Evolutionary conservation across 2,888 invertebrate species (phyloP).

Genomic region (Tinea semifulvella): DNA sequence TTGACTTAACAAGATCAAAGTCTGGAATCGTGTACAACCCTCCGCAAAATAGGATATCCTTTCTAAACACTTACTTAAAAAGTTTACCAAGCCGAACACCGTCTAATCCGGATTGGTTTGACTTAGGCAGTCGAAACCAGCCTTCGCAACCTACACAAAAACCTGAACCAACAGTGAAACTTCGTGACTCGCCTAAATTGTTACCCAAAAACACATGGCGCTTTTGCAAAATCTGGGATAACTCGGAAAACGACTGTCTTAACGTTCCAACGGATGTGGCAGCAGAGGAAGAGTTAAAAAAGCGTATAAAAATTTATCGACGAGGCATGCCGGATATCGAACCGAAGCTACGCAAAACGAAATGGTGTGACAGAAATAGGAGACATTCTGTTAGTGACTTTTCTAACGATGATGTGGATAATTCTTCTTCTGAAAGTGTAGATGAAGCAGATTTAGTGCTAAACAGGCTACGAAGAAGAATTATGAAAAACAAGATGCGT

Average conservation of each 20-base stretch:
- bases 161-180: conserved; percentile 27
- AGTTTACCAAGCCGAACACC: conserved; percentile 51
- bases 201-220: conserved; percentile 28
- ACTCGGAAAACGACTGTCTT: conserved; percentile 48
- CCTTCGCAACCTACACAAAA: conserved; percentile 27
- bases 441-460: conserved; percentile 62
- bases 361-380: conserved; percentile 39
- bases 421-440: conserved; percentile 61
- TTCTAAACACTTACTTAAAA: conserved; percentile 61
- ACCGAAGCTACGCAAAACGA: conserved; percentile 29
- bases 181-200: conserved; percentile 31
- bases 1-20: conserved; percentile 40
- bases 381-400: conserved; percentile 47
- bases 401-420: conserved; percentile 28
- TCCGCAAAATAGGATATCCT: conserved; percentile 56
- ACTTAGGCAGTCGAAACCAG: conserved; percentile 37
- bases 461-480: conserved; percentile 56
- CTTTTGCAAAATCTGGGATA: conserved; percentile 32
- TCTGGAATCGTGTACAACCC: conserved; percentile 45
- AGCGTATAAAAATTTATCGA: conserved; percentile 59
- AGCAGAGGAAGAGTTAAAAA: conserved; percentile 55
- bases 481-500: conserved; percentile 57
- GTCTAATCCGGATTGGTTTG: conserved; percentile 54
- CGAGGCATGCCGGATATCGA: conserved; percentile 57
- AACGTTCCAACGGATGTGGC: conserved; percentile 50